Base-by-base conservation (phyloP, 2,888 invertebrate species). In the Erebia palarica region DNA sequence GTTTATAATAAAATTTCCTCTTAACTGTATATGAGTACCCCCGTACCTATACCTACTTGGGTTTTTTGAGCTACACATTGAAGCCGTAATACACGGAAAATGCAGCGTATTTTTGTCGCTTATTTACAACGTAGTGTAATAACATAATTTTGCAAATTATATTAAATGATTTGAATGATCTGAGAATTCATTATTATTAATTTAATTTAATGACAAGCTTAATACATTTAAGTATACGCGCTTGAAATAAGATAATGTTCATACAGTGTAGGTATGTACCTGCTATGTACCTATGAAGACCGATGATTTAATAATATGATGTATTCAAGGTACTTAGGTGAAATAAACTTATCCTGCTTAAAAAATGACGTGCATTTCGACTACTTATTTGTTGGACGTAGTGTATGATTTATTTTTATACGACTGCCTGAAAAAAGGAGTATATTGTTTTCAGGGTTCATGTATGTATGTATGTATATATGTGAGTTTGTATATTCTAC, bases 1-100 rank as follows among this genome's bases (percentile, higher is more conserved):
- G 27, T 51, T 42, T 13, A 42, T 13, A 21, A 44, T 68, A 21
- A 49, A 49, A 59, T 42, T 65, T 65, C 65, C 65, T 65, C 55
- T 5, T 65, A 65, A 55, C 42, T 53, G 53, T 27, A 36, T 44
- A 44, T 47, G 13, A 13, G 47, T 13, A 44, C 36, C 7, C 7
- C 27, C 1, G n/a, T 44, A 60, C 42, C 3, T 8, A 16, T 18
- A 61, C 9, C 18, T 16, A 42, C 36, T 55, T 65, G 53, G 65
- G 65, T 13, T 65, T 65, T 65, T 65, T 53, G 65, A 16, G 13
- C 55, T 13, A 4, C 53, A 42, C 53, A 53, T 53, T 55, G 10
- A 27, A 63, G 4, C 63, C 7, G 8, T 60, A 47, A 16, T 2
- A 65, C 42, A 10, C 65, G 65, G 65, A 65, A 65, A 63, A 63